Conservation (phyloP, 2,113 vertebrate species). For the Noctilio leporinus region DNA sequence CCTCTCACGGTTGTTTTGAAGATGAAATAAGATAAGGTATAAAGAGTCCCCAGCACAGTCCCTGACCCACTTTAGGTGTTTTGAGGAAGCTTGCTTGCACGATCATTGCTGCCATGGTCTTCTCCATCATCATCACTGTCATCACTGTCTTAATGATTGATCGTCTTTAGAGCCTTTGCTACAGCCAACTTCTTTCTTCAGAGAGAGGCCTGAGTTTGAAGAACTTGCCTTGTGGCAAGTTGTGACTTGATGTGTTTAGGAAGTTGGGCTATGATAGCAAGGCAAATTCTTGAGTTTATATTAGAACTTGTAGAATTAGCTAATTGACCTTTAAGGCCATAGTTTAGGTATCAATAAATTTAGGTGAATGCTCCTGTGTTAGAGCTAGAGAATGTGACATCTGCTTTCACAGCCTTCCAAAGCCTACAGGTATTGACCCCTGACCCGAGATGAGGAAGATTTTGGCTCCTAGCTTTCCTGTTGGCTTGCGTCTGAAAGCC, state of each 20-base stretch:
- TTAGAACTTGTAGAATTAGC: not conserved
- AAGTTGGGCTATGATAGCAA: not conserved
- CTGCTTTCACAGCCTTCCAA: not conserved
- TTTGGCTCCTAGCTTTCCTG: not conserved
- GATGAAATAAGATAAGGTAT: not conserved
- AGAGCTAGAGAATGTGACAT: not conserved
- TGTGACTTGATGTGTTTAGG: not conserved
- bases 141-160: accelerated
- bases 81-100: accelerated
- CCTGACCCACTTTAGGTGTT: not conserved
- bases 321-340: not conserved
- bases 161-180: not conserved
- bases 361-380: not conserved
- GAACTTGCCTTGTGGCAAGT: not conserved
- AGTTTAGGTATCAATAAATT: not conserved
- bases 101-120: not conserved
- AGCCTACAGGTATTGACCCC: not conserved
- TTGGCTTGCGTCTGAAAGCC: not conserved
- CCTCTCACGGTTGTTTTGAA: not conserved
- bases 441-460: not conserved
- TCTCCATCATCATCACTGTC: not conserved
- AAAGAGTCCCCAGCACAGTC: not conserved
- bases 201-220: not conserved
- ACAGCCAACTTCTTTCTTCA: not conserved
- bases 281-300: not conserved